Evolutionary conservation across 1,140 invertebrate genomes (phyloP), one percentile per base, ranked within the genome.

Genomic region (Halesus radiatus): DNA sequence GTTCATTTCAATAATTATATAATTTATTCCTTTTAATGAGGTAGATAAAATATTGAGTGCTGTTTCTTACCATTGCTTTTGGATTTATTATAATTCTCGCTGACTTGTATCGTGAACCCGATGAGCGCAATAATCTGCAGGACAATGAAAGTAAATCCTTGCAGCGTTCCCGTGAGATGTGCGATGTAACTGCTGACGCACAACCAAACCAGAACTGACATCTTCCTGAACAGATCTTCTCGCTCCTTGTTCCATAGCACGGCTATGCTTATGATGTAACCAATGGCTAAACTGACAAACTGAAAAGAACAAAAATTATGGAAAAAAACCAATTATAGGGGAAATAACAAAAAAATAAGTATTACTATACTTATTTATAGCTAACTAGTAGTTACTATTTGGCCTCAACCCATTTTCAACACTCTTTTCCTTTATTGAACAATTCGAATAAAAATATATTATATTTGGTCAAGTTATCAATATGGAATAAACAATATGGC

Each of bases 171-270:
- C 26, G 92, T 89, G 32, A 91, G 84, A 83, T 92, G 92, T 4
- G 93, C 91, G 8, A 94, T 23, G 84, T 91, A 93, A 68, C 92
- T 89, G 62, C 91, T 92, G 22, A 92, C 86, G 1, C 93, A 86
- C 3, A 93, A 86, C 93, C 93, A 94, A 1, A 94, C 85, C 0
- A 90, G 85, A 58, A 91, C 90, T 0, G 93, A 92, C 6, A 89
- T 87, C 45, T 90, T 90, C 70, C 89, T 89, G 83, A 94, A 94
- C 50, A 90, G 84, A 20, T 82, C 83, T 32, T 91, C 91, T 82
- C 92, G 91, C 76, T 91, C 87, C 37, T 91, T 92, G 70, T 87
- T 91, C 93, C 93, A 94, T 72, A 92, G 87, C 3, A 91, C 50
- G 45, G 87, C 87, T 3, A 92, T 81, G 6, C 87, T 7, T 3